These are phyloP conservation scores for Zaprionus ghesquierei DNA, from an alignment of 1,140 invertebrate genomes.

Conservation along the genomic window DNA sequence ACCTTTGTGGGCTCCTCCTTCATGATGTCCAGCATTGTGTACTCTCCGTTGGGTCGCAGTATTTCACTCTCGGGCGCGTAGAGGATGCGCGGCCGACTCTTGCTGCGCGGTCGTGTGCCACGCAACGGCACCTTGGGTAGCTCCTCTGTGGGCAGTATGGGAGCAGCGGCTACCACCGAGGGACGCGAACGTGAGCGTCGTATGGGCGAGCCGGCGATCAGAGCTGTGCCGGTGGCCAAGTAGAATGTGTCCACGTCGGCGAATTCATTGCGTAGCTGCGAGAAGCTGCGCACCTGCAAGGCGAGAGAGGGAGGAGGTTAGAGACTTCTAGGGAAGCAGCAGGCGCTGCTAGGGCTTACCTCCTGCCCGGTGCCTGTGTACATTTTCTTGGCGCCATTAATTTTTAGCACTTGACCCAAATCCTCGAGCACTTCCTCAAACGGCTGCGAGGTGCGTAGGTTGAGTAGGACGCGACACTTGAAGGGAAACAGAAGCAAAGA, in stretches of 20 bases:
- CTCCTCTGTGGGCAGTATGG: constrained; percentile 84
- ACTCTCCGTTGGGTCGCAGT: constrained; percentile 87
- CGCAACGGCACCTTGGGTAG: constrained; percentile 78
- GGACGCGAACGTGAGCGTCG: constrained; percentile 88
- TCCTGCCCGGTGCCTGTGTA: constrained; percentile 95
- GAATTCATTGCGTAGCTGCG: constrained; percentile 94
- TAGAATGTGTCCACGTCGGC: constrained; percentile 96
- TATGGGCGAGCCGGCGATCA: constrained; percentile 85
- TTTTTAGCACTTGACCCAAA: constrained; percentile 95
- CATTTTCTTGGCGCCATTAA: constrained; percentile 94
- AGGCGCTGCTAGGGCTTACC: constrained; percentile 83
- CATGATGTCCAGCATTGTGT: constrained; percentile 91
- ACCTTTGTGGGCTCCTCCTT: constrained; percentile 92
- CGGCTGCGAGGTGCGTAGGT: constrained; percentile 94
- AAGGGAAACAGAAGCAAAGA: constrained; percentile 45
- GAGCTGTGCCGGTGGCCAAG: constrained; percentile 86
- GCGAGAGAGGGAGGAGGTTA: background rate
- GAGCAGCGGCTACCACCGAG: constrained; percentile 75
- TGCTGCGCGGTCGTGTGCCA: constrained; percentile 88
- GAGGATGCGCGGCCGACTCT: constrained; percentile 90
- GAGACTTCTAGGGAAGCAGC: too few species aligned
- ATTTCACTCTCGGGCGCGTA: constrained; percentile 92
- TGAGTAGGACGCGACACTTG: constrained; percentile 94
- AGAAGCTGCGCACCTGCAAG: constrained; percentile 90
- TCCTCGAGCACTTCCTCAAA: constrained; percentile 98